These are phyloP conservation scores for Saguinus imperator DNA, from an alignment of 2,113 vertebrate species.

Conservation along the genomic window DNA sequence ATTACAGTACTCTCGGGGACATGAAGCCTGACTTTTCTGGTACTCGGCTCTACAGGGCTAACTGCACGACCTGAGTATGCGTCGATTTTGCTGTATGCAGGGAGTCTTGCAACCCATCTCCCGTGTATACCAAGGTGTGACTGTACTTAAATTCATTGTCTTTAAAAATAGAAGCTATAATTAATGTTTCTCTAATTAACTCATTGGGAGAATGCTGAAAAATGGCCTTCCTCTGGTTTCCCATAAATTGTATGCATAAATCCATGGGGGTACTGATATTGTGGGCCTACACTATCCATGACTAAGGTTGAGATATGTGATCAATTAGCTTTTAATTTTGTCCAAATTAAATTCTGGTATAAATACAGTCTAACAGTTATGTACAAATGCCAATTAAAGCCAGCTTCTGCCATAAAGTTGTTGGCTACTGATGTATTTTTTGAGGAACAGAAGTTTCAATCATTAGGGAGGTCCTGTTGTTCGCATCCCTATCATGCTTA, in stretches of 20 bases:
- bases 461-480: neutral
- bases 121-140: neutral
- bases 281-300: neutral
- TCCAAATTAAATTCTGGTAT: neutral
- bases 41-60: neutral
- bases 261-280: neutral
- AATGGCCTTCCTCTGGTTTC: neutral
- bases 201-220: neutral
- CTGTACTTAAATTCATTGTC: neutral
- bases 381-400: neutral
- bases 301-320: neutral
- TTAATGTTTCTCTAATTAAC: neutral
- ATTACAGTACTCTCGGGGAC: neutral
- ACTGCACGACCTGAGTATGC: neutral
- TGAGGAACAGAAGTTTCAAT: neutral
- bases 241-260: too few relatives aligned
- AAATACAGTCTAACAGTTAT: neutral
- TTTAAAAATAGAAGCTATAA: neutral
- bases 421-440: neutral
- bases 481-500: neutral
- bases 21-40: neutral
- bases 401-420: neutral
- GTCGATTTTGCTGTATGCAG: neutral
- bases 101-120: neutral
- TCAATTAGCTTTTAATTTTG: neutral